Conservation (phyloP, 2,113 vertebrate genomes). For the Ammospiza nelsoni region DNA sequence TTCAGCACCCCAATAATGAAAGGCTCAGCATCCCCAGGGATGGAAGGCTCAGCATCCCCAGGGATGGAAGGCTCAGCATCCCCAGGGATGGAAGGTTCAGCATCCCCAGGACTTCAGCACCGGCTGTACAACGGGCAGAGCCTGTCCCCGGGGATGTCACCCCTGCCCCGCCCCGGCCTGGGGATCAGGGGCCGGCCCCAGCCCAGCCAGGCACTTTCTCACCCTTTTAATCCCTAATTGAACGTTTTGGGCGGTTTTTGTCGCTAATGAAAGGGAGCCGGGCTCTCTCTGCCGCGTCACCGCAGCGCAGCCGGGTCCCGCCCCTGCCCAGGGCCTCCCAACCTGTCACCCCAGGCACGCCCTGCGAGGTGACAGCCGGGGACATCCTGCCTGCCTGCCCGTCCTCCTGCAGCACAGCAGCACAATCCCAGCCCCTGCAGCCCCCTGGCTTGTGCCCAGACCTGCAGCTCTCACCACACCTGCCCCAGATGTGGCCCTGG, state of each 20-base stretch:
- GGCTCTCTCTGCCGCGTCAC: not conserved
- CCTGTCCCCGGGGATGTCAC: not conserved
- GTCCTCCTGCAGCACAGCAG: fast-evolving
- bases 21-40: not conserved
- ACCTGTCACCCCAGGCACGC: not conserved
- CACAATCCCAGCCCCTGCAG: not conserved
- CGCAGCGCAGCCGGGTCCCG: not conserved
- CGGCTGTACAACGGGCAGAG: not conserved
- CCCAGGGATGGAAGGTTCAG: not conserved
- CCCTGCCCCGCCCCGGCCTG: not conserved
- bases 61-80: not conserved
- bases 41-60: not conserved
- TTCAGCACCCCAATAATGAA: not conserved
- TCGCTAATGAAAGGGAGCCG: slow-evolving; percentile 12
- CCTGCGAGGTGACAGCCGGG: fast-evolving
- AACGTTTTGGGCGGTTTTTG: not conserved
- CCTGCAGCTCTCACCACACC: not conserved
- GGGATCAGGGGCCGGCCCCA: not conserved
- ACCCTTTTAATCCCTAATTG: slow-evolving; percentile 4
- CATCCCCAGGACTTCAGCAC: not conserved
- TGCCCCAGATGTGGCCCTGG: not conserved
- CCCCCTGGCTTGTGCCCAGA: not conserved
- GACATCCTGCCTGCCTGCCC: not conserved
- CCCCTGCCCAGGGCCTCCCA: not conserved
- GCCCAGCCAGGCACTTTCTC: slow-evolving; percentile 38